Evolutionary conservation across 1,140 invertebrate genomes (phyloP), one percentile per base, ranked within the genome.

Genomic region (Diorhabda sublineata): DNA sequence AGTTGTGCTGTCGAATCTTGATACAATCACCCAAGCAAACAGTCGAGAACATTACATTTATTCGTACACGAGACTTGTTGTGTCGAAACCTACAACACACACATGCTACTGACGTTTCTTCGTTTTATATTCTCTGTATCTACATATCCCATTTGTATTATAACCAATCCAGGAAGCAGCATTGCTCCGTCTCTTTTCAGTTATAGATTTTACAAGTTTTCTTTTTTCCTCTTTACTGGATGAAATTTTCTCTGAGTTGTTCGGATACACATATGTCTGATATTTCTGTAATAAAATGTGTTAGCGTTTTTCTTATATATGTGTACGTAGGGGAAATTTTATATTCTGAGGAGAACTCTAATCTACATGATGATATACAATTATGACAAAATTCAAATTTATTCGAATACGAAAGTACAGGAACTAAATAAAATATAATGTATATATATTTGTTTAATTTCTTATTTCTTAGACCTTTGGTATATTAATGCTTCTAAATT

Each of bases 91-190:
- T 57, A 64, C 63, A 64, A 43, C 73, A 71, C 74, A 78, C 71
- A 78, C 71, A 78, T 78, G 75, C 69, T 74, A 75, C 71, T 77
- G 77, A 78, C 77, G 73, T 77, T 77, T 77, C 75, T 74, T 77
- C 73, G 69, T 74, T 78, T 75, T 76, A 77, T 78, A 75, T 73
- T 74, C 75, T 76, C 71, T 78, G 76, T 78, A 78, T 78, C 77
- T 77, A 78, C 76, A 75, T 78, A 78, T 78, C 76, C 77, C 76
- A 77, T 76, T 78, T 78, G 77, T 78, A 78, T 78, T 78, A 78
- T 73, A 77, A 75, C 75, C 77, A 77, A 76, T 77, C 76, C 76
- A 71, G 62, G 69, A 69, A 57, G 63, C 45, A 72, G 75, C 74
- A 70, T 65, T 68, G 66, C 52, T 73, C 73, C 67, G 61, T 70